Evolutionary conservation across 1,140 invertebrate genomes (phyloP).

Genomic region (Cardiocondyla obscurior): DNA sequence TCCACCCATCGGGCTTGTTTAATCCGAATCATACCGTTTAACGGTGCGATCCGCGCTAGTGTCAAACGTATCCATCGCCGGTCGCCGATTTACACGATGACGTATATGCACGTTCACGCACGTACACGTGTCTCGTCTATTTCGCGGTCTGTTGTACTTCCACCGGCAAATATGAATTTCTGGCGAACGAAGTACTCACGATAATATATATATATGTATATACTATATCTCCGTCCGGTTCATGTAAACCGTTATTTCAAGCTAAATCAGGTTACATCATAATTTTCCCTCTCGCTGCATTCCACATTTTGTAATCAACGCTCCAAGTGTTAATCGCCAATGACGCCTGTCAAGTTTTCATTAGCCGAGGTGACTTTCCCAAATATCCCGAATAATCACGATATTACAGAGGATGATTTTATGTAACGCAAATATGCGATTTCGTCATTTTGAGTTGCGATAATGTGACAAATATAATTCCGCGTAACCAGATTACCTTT

Average conservation of each 20-base stretch:
- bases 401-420: conserved; percentile 7
- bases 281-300: conserved; percentile 14
- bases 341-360: conserved; percentile 18
- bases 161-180: conserved; percentile 37
- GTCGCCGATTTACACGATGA: conserved; percentile 29
- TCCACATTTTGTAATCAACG: not conserved
- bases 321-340: conserved; percentile 19
- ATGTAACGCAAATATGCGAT: not conserved
- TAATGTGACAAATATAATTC: conserved; percentile 12
- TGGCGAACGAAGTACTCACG: not conserved
- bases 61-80: conserved; percentile 21
- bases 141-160: conserved; percentile 24
- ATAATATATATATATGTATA: too few species aligned
- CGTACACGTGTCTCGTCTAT: conserved; percentile 9
- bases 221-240: not conserved
- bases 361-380: conserved; percentile 2
- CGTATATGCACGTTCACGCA: not conserved
- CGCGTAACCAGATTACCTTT: not conserved
- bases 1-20: conserved; percentile 39
- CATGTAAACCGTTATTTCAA: conserved; percentile 12
- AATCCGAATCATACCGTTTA: conserved; percentile 61
- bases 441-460: not conserved
- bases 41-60: conserved; percentile 16
- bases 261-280: conserved; percentile 25
- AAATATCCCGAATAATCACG: conserved; percentile 8